Evolutionary conservation across 1,140 invertebrate genomes (phyloP), one percentile per base, ranked within the genome.

Genomic region (Saccostrea glomerata): DNA sequence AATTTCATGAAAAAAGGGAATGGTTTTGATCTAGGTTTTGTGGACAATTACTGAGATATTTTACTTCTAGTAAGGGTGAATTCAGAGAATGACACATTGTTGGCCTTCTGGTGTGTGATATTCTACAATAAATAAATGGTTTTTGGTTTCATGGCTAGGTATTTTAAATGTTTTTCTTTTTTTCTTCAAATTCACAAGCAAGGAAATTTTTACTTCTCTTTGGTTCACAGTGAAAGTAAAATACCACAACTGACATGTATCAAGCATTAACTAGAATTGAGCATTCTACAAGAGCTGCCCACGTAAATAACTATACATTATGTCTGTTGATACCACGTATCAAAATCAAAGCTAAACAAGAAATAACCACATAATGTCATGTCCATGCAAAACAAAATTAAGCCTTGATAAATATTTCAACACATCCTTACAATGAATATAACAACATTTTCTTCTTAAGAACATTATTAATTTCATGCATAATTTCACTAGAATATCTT

Each of bases 231-330:
- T 77, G 30, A 77, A 30, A 36, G 25, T 77, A 77, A 30, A 36
- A 36, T 25, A 77, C 23, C 15, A 30, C 12, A 36, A 20, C n/a
- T n/a, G n/a, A n/a, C n/a, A n/a, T 63, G n/a, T 63, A 15, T 12
- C 25, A 25, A 77, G 30, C 70, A 77, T 23, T 25, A 30, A 30
- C 25, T 77, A 77, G 15, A 77, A 25, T 77, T 77, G 70, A 77
- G 70, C 70, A 13, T 36, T 77, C 70, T 77, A 30, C 36, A 15
- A 77, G 25, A 77, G 70, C 70, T 77, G 70, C 70, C 70, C 70
- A 77, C 70, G 36, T 11, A 77, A 12, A 30, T 36, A 77, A 30
- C 25, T 77, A 25, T 17, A 77, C 66, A 30, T 30, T 9, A 25
- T 77, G 23, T 30, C 12, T 36, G 30, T 36, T 30, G 70, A 30